Evolutionary conservation across 53 echinoderm and acorn worm species (phyloP), one percentile per base, ranked within the genome.

Genomic region (Temnopleurus reevesii): DNA sequence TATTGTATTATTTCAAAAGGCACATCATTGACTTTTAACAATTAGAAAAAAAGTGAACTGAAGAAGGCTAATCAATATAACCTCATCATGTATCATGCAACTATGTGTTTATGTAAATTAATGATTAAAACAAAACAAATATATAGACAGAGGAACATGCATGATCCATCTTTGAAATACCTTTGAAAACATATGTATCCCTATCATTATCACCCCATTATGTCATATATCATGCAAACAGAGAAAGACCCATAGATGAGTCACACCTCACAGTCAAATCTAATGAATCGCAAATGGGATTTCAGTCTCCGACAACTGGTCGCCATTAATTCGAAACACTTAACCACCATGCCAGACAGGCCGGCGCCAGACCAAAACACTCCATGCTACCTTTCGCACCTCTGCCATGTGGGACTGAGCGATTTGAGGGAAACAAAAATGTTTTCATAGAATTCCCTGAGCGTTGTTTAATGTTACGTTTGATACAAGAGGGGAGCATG

Each of bases 271-370:
- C 30, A 83, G 83, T 55, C 55, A 36, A 31, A 53, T 35, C 55
- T 83, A 83, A 83, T 83, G 83, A 83, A 83, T 83, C 83, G 9
- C 35, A 83, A 83, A 83, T 83, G 38, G 53, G 83, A 53, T 55
- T 30, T 33, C 55, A 35, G 36, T 53, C 35, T 13, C 35, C 55
- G 56, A 83, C 55, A 83, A 55, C 4, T 36, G 24, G 35, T 36
- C 2, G 57, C 54, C 54, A 83, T 53, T 55, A 83, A 55, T 83
- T 83, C 54, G 55, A 83, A 83, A 83, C 83, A 83, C 83, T 83
- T 55, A 53, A 55, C 53, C 46, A 83, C 47, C 55, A 83, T 47
- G 55, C 49, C 83, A 53, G 83, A 55, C 83, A 19, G 54, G 33
- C 9, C 55, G 83, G 83, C 83, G 54, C 56, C 83, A 56, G 54